A percentile compares a stretch with the other conserved stretches of the same genome.
Conservation (phyloP, 2,797 vertebrate species). For the Tinamus major region DNA sequence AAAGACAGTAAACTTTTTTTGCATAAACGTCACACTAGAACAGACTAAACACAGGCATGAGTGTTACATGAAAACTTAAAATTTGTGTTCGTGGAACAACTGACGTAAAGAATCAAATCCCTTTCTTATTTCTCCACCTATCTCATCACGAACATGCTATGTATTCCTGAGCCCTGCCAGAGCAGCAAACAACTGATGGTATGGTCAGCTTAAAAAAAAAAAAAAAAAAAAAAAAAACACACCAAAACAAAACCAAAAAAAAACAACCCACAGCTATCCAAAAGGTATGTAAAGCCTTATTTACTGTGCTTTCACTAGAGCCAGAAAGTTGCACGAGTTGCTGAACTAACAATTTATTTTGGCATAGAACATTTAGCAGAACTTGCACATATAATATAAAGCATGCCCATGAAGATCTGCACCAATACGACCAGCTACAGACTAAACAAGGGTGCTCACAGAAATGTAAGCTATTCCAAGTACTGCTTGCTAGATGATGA, state of each 20-base stretch:
- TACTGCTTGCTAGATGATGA: not conserved
- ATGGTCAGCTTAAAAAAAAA: not conserved
- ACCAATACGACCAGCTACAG: not conserved
- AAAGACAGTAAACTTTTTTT: not conserved
- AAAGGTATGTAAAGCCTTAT: not conserved
- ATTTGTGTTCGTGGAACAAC: not conserved
- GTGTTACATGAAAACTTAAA: not conserved
- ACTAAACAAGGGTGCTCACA: not conserved
- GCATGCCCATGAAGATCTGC: not conserved
- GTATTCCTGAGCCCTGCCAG: not conserved
- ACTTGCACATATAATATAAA: not conserved
- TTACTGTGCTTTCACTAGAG: not conserved
- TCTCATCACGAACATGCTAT: not conserved
- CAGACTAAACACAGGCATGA: not conserved
- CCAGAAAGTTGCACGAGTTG: not conserved
- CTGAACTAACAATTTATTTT: not conserved
- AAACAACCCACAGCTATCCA: not conserved
- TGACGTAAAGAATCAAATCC: too few relatives aligned
- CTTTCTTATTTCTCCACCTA: not conserved
- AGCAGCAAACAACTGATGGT: not conserved
- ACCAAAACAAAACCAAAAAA: not conserved
- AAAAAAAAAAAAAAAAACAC: not conserved
- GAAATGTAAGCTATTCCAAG: not conserved
- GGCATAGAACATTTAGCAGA: not conserved
- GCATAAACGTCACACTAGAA: not conserved